Evolutionary conservation across 1,140 invertebrate species (phyloP), one percentile per base, ranked within the genome.

Genomic region (Lordiphosa mommai): DNA sequence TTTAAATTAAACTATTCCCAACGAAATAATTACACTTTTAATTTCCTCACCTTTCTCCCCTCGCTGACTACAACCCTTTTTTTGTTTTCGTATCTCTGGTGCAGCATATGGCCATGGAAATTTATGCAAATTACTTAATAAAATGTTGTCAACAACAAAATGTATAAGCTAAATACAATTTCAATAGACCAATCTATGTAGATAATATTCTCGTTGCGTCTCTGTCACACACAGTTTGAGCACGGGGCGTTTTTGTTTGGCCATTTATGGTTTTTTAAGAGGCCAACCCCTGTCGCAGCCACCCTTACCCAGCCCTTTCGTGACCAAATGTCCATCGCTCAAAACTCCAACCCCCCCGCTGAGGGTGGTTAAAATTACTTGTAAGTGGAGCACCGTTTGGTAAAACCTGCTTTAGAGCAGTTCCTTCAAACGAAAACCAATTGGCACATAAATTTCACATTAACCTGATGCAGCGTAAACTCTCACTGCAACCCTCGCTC

Each of bases 91-190:
- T n/a, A 27, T 34, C 38, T 55, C 20, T 41, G 6, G 5, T 4
- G 3, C 27, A 68, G 67, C 76, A 82, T 82, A 82, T 82, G 76
- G 57, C 60, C 47, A 20, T 53, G 38, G 13, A 64, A 82, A 84
- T 72, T 68, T 82, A 84, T 84, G 76, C 58, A 82, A 82, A 82
- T 82, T 84, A 72, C 77, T 82, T 77, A 72, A 82, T 84, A 77
- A 82, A 82, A 84, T 84, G 77, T 69, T 77, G 76, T 72, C 67
- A 50, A 82, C 76, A 84, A 76, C 77, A 56, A 82, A 68, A 49
- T 61, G 38, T 23, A 51, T 37, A 37, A 36, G 40, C 47, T 46
- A 47, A 70, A 82, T 76, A 84, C 72, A 77, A 72, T 84, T 82
- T 82, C 61, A 82, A 82, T 84, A 61, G 76, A 56, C 74, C 70